These are phyloP conservation scores for Sylvicola cinctus DNA, from an alignment of 2,888 invertebrate genomes.

Conservation along the genomic window DNA sequence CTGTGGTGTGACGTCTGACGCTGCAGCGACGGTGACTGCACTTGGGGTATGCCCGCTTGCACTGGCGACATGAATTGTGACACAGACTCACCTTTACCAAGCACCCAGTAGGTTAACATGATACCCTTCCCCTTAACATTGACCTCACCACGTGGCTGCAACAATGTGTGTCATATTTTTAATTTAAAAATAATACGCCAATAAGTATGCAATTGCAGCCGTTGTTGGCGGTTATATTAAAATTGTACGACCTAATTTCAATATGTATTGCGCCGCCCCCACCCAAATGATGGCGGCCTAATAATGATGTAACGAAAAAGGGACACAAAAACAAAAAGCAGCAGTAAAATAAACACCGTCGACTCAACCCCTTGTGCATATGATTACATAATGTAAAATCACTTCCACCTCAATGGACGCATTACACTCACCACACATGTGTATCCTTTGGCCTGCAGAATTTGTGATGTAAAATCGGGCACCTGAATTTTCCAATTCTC, in stretches of 20 bases:
- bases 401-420: neutral
- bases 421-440: constrained; percentile 19
- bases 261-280: too few relatives aligned
- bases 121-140: constrained; percentile 88
- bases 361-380: too few relatives aligned
- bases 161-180: neutral
- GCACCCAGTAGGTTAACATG: constrained; percentile 89
- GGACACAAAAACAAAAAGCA: too few relatives aligned
- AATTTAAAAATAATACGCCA: too few relatives aligned
- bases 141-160: constrained; percentile 64
- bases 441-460: constrained; percentile 26
- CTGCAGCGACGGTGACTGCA: constrained; percentile 33
- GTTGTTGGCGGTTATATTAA: too few relatives aligned
- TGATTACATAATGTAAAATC: too few relatives aligned
- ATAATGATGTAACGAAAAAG: too few relatives aligned
- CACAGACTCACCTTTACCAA: constrained; percentile 30
- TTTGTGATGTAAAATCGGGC: constrained; percentile 60
- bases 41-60: constrained; percentile 25
- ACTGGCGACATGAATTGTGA: constrained; percentile 21
- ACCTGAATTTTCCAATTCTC: constrained; percentile 78
- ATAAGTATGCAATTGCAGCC: too few relatives aligned
- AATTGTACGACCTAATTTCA: too few relatives aligned
- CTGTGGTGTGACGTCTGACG: constrained; percentile 51
- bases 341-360: too few relatives aligned
- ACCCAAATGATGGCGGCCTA: too few relatives aligned